Base-by-base conservation (phyloP, 2,797 vertebrate genomes). In the Meriones psammophilus region DNA sequence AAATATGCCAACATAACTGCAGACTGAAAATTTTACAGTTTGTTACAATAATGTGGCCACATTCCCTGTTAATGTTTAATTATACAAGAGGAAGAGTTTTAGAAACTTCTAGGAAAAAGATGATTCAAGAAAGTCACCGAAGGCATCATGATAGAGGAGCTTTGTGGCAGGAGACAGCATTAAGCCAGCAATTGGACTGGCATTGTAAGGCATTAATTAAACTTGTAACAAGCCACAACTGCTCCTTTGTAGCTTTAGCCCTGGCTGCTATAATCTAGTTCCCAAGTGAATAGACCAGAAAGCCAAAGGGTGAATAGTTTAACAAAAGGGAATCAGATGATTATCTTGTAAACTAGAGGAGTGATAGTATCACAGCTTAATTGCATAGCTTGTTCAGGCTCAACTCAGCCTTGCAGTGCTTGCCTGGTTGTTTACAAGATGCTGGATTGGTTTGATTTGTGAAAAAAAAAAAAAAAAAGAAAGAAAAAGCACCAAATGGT, bases 241-340 rank as follows among this genome's bases (percentile, higher is more conserved):
- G 86, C 92, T 94, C 42, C 89, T 91, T 15, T 74, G 77, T 76
- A 76, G 88, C 83, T 88, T 71, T 89, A 76, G 46, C 81, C 26
- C 88, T 24, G 64, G 88, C 94, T 92, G 87, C 93, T 71, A 24
- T 94, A 88, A 93, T 96, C 92, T 96, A 83, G 89, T 94, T 96
- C 95, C 95, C 95, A 95, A 96, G 96, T 86, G 97, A 97, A 96
- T 97, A 97, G 97, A 92, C 89, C n/a, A 3, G 69, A 88, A 95
- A 78, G 94, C 91, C 94, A 96, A 95, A 96, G 95, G 96, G 94
- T 22, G 0, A 92, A 95, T 77, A 95, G 69, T 96, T 96, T 97
- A 96, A 97, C 92, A 97, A 97, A 97, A 95, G 87, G 91, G 87
- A 98, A 97, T 95, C 95, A 95, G 94, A 97, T 97, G 94, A 97